Percentiles rank a stretch among this genome's conserved stretches.
Evolutionary conservation across 2,797 vertebrate species (phyloP).

Genomic region (Protosalanx chinensis): DNA sequence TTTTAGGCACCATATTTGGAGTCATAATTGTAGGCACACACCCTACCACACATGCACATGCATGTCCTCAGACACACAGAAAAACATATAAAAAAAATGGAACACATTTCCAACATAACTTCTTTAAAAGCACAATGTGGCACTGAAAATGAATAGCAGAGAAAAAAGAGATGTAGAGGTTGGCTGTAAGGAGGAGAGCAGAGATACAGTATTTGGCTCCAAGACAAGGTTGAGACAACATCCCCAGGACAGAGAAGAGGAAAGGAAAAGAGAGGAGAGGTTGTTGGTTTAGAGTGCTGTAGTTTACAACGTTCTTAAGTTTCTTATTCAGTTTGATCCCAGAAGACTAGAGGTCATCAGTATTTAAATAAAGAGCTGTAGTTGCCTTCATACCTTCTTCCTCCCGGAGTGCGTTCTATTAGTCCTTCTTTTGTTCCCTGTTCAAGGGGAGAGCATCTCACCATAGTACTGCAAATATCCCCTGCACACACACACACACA

Average conservation of each 20-base stretch:
- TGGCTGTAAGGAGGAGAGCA: slow-evolving; percentile 7
- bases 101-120: slow-evolving; percentile 42
- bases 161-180: not conserved
- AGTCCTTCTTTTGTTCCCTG: slow-evolving; percentile 31
- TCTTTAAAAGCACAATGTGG: slow-evolving; percentile 82
- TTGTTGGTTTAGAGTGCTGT: slow-evolving; percentile 9
- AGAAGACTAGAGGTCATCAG: not conserved
- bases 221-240: not conserved
- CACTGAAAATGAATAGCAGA: slow-evolving; percentile 75
- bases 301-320: slow-evolving; percentile 2
- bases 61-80: slow-evolving; percentile 25
- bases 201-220: slow-evolving; percentile 60
- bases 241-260: slow-evolving; percentile 54
- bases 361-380: slow-evolving; percentile 17
- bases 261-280: slow-evolving; percentile 33
- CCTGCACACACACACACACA: slow-evolving; percentile 17
- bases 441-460: slow-evolving; percentile 5
- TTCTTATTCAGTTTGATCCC: not conserved
- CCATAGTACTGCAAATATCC: slow-evolving; percentile 18
- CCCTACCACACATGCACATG: slow-evolving; percentile 11
- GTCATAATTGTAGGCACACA: not conserved
- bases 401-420: not conserved
- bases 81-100: slow-evolving; percentile 51
- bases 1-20: slow-evolving; percentile 14
- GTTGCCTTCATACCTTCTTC: not conserved